Evolutionary conservation across 2,113 vertebrate genomes (phyloP).

Genomic region (Neopipo cinnamomea): DNA sequence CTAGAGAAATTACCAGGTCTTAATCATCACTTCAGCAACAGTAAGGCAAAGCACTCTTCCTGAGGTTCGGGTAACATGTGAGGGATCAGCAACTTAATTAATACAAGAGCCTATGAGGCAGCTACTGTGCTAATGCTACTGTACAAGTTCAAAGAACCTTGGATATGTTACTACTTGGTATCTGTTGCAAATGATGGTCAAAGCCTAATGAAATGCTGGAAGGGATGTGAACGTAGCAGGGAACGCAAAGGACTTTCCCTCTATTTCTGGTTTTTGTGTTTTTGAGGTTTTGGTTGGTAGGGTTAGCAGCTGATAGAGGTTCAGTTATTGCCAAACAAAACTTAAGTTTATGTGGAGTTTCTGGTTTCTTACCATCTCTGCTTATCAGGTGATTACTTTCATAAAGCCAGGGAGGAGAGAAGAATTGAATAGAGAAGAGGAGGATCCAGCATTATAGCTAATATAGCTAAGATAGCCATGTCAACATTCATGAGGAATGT

Average conservation of each 20-base stretch:
- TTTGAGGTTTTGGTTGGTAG: background rate
- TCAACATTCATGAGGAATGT: background rate
- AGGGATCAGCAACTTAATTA: background rate
- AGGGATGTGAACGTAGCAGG: constrained; percentile 5
- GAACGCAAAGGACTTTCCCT: constrained; percentile 11
- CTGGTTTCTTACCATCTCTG: background rate
- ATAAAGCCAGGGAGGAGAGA: background rate
- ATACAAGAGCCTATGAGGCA: background rate
- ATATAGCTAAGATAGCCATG: background rate
- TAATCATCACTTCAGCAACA: background rate
- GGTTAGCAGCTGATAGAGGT: background rate
- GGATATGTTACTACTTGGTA: background rate
- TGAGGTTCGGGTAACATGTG: background rate
- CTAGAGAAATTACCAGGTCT: background rate
- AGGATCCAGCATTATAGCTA: background rate
- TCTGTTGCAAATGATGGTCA: background rate
- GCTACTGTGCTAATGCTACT: background rate
- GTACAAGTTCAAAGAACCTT: background rate
- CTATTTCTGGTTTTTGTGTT: background rate
- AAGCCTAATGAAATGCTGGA: background rate
- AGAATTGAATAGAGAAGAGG: background rate
- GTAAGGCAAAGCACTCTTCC: background rate
- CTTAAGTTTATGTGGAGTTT: background rate
- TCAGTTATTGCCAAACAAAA: background rate
- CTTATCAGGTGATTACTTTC: background rate